Percentiles rank a stretch among this genome's conserved stretches.
phyloP scores from a whole-genome alignment of 2,797 vertebrate species.

The Argentina silus region DNA sequence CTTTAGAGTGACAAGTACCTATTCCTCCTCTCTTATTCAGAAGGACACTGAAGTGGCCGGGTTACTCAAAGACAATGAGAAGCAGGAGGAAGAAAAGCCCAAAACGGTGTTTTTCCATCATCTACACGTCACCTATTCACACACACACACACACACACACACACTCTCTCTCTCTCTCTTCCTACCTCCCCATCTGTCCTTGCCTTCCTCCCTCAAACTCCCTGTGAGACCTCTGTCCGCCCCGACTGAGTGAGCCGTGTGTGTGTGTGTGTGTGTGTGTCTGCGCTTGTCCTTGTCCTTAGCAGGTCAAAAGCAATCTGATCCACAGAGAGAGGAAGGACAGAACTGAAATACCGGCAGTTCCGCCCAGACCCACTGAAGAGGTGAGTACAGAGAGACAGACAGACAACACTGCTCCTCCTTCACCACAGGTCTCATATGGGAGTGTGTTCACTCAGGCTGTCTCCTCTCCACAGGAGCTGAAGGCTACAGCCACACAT shows the following conservation, averaged over 20 bases:
- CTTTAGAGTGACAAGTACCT: not conserved
- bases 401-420: not conserved
- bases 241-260: not conserved
- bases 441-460: not conserved
- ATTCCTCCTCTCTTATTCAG: no score
- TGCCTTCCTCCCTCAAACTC: slow-evolving; percentile 1
- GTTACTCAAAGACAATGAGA: not conserved
- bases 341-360: slow-evolving; percentile 44
- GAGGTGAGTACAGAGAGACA: slow-evolving; percentile 45
- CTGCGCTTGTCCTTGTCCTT: slow-evolving; percentile 41
- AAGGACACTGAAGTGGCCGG: not conserved
- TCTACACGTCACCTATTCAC: not conserved
- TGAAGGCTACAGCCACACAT: slow-evolving; percentile 23
- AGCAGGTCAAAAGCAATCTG: slow-evolving; percentile 61
- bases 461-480: slow-evolving; percentile 47
- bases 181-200: slow-evolving; percentile 19
- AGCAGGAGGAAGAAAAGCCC: slow-evolving; percentile 21
- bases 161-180: not conserved
- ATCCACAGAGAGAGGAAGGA: slow-evolving; percentile 50
- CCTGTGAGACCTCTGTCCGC: slow-evolving; percentile 8
- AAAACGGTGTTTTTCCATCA: no score
- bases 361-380: slow-evolving; percentile 42
- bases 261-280: slow-evolving; percentile 14
- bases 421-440: not conserved
- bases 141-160: slow-evolving; percentile 18